Conservation (phyloP, 2,797 vertebrate genomes). For the Merluccius polli region DNA sequence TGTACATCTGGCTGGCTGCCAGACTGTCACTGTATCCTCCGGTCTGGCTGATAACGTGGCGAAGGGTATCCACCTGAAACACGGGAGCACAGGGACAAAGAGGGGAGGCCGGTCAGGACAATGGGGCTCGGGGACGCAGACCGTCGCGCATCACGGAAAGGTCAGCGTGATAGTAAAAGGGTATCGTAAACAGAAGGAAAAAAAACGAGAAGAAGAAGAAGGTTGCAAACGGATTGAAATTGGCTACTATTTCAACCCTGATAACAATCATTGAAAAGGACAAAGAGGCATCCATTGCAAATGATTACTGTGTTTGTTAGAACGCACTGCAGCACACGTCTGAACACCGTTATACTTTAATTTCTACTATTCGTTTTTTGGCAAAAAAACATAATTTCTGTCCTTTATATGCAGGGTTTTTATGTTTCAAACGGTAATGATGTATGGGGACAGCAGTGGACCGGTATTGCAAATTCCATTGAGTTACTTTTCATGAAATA, state of each 20-base stretch:
- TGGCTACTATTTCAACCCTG: constrained; percentile 53
- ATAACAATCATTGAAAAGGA: constrained; percentile 54
- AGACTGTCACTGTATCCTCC: constrained; percentile 99
- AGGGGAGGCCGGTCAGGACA: constrained; percentile 61
- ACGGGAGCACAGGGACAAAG: constrained; percentile 63
- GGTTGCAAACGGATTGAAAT: constrained; percentile 51
- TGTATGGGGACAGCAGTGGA: not conserved
- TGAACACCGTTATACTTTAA: not conserved
- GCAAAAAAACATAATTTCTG: not conserved
- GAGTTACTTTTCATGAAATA: constrained; percentile 1
- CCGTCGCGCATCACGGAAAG: constrained; percentile 65
- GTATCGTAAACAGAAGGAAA: constrained; percentile 67
- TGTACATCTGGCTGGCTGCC: constrained; percentile 99
- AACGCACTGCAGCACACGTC: not conserved
- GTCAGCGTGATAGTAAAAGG: constrained; percentile 74
- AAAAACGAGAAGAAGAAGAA: constrained; percentile 62
- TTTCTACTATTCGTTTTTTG: not conserved
- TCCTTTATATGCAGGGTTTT: not conserved
- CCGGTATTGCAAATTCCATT: not conserved
- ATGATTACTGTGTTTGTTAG: not conserved
- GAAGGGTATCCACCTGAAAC: constrained; percentile 99
- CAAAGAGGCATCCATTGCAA: constrained; percentile 25
- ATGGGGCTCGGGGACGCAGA: constrained; percentile 67
- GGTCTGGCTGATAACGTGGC: constrained; percentile 99
- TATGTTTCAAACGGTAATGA: not conserved